Evolutionary conservation across 1,140 invertebrate species (phyloP).

Genomic region (Panulirus ornatus): DNA sequence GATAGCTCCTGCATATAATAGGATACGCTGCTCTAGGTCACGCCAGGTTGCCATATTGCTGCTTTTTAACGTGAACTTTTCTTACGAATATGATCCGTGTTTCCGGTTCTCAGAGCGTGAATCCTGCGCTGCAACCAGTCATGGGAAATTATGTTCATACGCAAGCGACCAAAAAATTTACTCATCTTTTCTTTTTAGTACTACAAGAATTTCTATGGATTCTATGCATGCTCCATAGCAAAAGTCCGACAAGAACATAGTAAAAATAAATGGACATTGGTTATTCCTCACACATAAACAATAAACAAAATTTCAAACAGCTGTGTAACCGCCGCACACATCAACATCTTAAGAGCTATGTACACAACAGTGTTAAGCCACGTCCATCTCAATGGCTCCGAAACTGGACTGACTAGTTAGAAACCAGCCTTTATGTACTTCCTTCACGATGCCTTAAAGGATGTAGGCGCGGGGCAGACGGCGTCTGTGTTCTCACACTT

Average conservation of each 20-base stretch:
- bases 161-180: too few species aligned
- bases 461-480: background rate
- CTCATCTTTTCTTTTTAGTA: too few species aligned
- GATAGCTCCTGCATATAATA: conserved; percentile 33
- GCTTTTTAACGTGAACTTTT: background rate
- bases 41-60: conserved; percentile 10
- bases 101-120: background rate
- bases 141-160: too few species aligned
- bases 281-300: too few species aligned
- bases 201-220: too few species aligned
- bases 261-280: too few species aligned
- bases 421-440: background rate
- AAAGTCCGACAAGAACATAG: too few species aligned
- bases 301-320: too few species aligned
- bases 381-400: background rate
- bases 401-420: background rate
- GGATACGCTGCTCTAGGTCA: conserved; percentile 28
- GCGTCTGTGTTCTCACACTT: background rate
- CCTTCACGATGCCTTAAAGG: background rate
- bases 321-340: background rate
- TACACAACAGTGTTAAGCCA: background rate
- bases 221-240: too few species aligned
- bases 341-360: background rate
- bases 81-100: background rate
- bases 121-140: background rate